Evolutionary conservation across 2,888 invertebrate genomes (phyloP).

Genomic region (Drosophila pegasa): DNA sequence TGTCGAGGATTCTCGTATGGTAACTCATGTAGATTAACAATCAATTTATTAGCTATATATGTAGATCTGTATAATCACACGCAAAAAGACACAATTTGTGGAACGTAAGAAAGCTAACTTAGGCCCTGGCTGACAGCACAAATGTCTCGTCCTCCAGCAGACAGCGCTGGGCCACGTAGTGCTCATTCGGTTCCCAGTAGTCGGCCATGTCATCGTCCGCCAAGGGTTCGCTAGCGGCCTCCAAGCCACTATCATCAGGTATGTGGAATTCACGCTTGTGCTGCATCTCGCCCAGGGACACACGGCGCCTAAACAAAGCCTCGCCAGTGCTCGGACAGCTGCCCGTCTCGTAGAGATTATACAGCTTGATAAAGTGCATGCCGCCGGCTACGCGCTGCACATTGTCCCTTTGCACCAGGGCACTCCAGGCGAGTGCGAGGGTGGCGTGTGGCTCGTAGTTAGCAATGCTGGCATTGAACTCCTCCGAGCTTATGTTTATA

Average conservation of each 20-base stretch:
- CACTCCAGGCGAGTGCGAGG: constrained; percentile 82
- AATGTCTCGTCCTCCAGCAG: constrained; percentile 83
- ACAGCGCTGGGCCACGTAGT: constrained; percentile 82
- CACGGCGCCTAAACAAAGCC: constrained; percentile 34
- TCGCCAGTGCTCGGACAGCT: constrained; percentile 74
- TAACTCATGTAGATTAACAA: constrained; percentile 31
- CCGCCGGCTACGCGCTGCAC: constrained; percentile 73
- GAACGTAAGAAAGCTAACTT: constrained; percentile 42
- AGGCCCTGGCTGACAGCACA: constrained; percentile 71
- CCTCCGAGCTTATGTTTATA: constrained; percentile 81
- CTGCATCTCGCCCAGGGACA: constrained; percentile 22
- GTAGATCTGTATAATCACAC: constrained; percentile 47
- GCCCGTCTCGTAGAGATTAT: constrained; percentile 82
- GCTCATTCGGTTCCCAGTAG: constrained; percentile 83
- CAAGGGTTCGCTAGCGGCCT: constrained; percentile 56
- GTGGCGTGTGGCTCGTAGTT: constrained; percentile 83
- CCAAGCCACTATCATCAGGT: constrained; percentile 49
- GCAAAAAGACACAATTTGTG: constrained; percentile 53
- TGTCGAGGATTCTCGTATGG: neutral
- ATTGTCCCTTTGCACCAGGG: constrained; percentile 73
- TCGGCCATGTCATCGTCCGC: constrained; percentile 79
- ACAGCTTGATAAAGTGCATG: constrained; percentile 83
- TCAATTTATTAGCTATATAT: constrained; percentile 49
- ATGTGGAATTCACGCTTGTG: constrained; percentile 61
- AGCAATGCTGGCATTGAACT: constrained; percentile 83